Evolutionary conservation across 2,797 vertebrate genomes (phyloP).

Genomic region (Eleutherodactylus coqui): DNA sequence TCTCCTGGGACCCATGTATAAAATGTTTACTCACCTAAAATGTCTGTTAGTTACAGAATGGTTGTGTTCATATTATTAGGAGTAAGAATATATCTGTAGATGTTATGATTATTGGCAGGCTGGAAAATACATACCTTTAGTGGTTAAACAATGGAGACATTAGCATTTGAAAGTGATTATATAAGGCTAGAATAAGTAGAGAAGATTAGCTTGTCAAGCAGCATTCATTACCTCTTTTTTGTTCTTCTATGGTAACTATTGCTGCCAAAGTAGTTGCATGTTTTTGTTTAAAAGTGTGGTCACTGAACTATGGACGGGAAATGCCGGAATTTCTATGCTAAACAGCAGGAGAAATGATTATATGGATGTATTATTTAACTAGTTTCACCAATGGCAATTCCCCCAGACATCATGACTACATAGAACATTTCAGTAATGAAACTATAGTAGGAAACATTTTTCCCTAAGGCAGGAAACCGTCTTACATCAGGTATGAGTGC

Average conservation of each 20-base stretch:
- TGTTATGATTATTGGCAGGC: neutral
- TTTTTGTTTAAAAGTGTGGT: constrained; percentile 55
- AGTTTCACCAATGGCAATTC: constrained; percentile 23
- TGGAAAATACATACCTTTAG: neutral
- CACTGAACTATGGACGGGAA: constrained; percentile 42
- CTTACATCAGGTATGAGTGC: neutral
- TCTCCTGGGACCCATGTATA: too few relatives aligned
- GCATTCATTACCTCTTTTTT: constrained; percentile 9
- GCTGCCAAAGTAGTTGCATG: constrained; percentile 22
- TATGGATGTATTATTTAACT: constrained; percentile 34
- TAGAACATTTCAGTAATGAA: constrained; percentile 11
- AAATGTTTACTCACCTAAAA: too few relatives aligned
- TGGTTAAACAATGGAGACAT: constrained; percentile 7
- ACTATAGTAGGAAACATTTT: constrained; percentile 29
- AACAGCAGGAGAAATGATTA: constrained; percentile 36
- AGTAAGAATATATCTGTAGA: neutral
- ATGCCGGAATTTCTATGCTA: constrained; percentile 17
- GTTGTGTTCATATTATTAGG: neutral
- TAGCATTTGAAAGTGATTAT: constrained; percentile 19
- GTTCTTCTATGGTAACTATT: neutral
- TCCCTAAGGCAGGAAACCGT: neutral
- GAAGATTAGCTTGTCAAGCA: constrained; percentile 18
- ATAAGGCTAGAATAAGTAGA: neutral
- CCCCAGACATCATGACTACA: constrained; percentile 40
- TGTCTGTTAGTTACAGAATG: too few relatives aligned